Percentiles rank a stretch among this genome's conserved stretches.
Conservation (phyloP, 1,140 invertebrate genomes). For the Antheraea mylitta region DNA sequence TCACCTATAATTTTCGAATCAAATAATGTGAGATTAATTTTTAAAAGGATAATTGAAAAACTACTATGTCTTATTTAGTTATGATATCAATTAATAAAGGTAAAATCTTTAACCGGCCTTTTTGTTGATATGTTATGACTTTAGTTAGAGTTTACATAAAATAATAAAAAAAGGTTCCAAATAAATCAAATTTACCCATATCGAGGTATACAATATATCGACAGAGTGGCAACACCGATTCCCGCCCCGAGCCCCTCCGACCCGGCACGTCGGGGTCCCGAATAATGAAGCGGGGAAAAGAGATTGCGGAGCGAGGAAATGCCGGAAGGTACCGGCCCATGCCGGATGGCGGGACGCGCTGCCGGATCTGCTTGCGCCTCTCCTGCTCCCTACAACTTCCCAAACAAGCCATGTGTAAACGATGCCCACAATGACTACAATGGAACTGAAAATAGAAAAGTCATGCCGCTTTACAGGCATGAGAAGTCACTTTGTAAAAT, state of each 20-base stretch:
- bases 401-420: slow-evolving; percentile 28
- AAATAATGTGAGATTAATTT: no score
- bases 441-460: slow-evolving; percentile 5
- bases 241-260: slow-evolving; percentile 58
- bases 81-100: no score
- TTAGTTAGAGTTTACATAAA: background rate
- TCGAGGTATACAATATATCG: slow-evolving; percentile 5
- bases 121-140: no score
- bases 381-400: slow-evolving; percentile 46
- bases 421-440: slow-evolving; percentile 23
- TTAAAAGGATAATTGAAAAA: no score
- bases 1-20: no score
- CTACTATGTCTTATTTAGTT: no score
- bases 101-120: no score
- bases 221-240: slow-evolving; percentile 44
- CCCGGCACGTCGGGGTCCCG: slow-evolving; percentile 40
- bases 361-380: slow-evolving; percentile 33
- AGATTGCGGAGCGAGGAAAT: slow-evolving; percentile 41
- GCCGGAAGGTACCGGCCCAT: slow-evolving; percentile 50
- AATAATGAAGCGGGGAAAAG: slow-evolving; percentile 57
- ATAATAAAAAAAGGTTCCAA: background rate
- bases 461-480: slow-evolving; percentile 6
- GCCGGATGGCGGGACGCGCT: slow-evolving; percentile 49
- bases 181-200: background rate
- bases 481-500: background rate